These are phyloP conservation scores for Erebia ligea DNA, from an alignment of 2,888 invertebrate genomes.

Conservation along the genomic window DNA sequence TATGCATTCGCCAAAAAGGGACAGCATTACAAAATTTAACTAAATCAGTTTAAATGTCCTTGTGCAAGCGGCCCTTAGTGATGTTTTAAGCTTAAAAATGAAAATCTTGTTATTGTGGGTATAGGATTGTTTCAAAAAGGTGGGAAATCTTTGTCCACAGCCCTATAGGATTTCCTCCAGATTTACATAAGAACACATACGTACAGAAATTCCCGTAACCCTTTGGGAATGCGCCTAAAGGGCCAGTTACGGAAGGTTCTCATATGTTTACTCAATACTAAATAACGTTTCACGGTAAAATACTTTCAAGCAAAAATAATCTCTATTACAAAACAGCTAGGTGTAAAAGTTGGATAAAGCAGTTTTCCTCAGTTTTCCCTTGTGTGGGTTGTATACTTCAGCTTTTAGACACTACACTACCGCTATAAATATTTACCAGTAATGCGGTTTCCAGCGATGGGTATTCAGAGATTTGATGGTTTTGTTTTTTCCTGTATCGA, in stretches of 20 bases:
- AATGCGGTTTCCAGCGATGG: conserved; percentile 44
- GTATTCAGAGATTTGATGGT: conserved; percentile 44
- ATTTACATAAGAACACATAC: conserved; percentile 51
- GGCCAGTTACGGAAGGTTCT: conserved; percentile 44
- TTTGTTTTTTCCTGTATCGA: conserved; percentile 30
- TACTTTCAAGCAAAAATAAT: conserved; percentile 21
- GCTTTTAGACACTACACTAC: conserved; percentile 41
- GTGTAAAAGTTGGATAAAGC: conserved; percentile 27
- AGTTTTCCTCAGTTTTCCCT: conserved; percentile 18
- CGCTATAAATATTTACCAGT: conserved; percentile 54
- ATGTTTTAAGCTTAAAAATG: too few species aligned
- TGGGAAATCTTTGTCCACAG: conserved; percentile 17
- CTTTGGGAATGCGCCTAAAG: conserved; percentile 44
- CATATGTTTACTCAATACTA: conserved; percentile 42
- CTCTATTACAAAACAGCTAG: not conserved
- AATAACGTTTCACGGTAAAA: conserved; percentile 28
- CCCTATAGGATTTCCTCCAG: conserved; percentile 42
- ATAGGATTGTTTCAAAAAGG: not conserved
- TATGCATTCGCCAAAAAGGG: too few species aligned
- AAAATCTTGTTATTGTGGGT: not conserved
- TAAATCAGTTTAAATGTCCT: too few species aligned
- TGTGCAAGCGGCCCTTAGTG: too few species aligned
- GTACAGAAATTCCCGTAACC: conserved; percentile 47
- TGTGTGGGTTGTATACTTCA: conserved; percentile 34
- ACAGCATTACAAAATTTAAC: too few species aligned